Evolutionary conservation across 2,888 invertebrate genomes (phyloP).

Genomic region (Cenopis cana): DNA sequence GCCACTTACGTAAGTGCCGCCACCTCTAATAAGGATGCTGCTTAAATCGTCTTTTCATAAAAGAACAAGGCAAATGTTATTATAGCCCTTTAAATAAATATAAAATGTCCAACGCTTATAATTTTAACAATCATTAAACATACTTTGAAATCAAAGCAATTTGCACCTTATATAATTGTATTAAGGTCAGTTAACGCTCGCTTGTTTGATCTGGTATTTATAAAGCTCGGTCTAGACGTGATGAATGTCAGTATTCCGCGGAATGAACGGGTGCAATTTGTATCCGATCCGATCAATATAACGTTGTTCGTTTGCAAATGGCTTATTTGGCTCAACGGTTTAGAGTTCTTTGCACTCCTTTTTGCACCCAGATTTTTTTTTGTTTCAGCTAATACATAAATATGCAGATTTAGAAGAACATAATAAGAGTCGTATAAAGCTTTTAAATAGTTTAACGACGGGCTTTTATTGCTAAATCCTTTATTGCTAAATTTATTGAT

Average conservation of each 20-base stretch:
- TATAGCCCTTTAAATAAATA: neutral
- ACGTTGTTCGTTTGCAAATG: slow-evolving; percentile 30
- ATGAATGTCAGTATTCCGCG: slow-evolving; percentile 35
- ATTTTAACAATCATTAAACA: neutral
- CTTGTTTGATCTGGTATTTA: neutral
- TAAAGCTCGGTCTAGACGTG: slow-evolving; percentile 30
- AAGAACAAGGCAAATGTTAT: no score
- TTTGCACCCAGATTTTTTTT: neutral
- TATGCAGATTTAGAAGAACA: no score
- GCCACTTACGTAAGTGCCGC: no score
- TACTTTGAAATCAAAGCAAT: neutral
- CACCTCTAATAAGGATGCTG: no score
- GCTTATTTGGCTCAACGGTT: slow-evolving; percentile 30
- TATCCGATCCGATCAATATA: slow-evolving; percentile 29
- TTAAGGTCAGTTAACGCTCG: neutral
- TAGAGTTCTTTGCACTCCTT: slow-evolving; percentile 15
- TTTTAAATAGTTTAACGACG: no score
- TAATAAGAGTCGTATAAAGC: no score
- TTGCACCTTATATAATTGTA: neutral
- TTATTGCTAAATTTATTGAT: no score
- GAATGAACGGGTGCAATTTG: slow-evolving; percentile 40
- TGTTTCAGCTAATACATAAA: no score
- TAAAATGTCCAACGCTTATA: neutral
- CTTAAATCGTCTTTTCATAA: no score
- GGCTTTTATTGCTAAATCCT: no score